Base-by-base conservation (phyloP, 2,888 invertebrate genomes). In the Endomychus coccineus region DNA sequence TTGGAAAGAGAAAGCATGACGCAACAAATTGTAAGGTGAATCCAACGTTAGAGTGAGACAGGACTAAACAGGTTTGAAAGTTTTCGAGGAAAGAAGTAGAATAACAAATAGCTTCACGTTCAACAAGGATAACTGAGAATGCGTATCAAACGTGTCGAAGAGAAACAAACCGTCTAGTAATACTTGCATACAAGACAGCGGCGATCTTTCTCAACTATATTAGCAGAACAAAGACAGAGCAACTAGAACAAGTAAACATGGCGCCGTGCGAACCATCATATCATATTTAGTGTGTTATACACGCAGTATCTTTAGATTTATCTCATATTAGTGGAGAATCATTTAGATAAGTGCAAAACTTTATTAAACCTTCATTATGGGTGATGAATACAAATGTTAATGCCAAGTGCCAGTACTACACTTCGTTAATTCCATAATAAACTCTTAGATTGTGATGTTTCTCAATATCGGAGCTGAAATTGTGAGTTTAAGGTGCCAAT, bases 181-280 rank as follows among this genome's bases (percentile, higher is more conserved):
- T 32, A 33, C 31, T 13, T 27, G 31, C 31, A 30, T 31, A 32
- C 27, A 34, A 27, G 34, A 25, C 35, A 25, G 35, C 19, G 34
- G 27, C 31, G 34, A 34, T 34, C 34, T 34, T 39, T 34, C 25
- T 34, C 35, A 31, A 30, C 22, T 28, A 31, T 39, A 31, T 34
- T 39, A 31, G 35, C 35, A 29, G 27, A 25, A 30, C 29, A 33
- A 36, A 32, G 36, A 36, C 28, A 35, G 42, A 50, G 51, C 43
- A 43, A 50, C 42, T 39, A 44, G 47, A 57, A 51, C 52, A 55
- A 62, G 62, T 64, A 66, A 66, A 64, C 66, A 66, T 66, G 66
- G 65, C 65, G 65, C 61, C 64, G 61, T 57, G 59, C 57, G 59
- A 64, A 63, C 63, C 60, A 62, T 59, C 66, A 66, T 64, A 65